Conservation (phyloP, 2,113 vertebrate genomes). For the Aplodontia rufa region DNA sequence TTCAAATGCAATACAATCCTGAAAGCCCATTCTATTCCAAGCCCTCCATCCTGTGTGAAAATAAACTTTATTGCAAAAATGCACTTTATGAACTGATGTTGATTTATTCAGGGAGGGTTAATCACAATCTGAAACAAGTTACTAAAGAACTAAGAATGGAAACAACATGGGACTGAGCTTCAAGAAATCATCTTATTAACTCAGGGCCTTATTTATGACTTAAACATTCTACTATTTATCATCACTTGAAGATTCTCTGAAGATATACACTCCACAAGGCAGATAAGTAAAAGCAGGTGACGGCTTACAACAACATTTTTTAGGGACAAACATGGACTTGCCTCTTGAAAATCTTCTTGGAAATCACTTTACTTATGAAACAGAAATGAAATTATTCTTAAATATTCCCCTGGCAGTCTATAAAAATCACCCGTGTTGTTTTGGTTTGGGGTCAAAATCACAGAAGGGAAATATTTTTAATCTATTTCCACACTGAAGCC, state of each 20-base stretch:
- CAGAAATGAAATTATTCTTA: slow-evolving; percentile 54
- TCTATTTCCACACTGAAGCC: neutral
- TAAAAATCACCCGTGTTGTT: slow-evolving; percentile 55
- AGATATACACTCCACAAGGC: neutral
- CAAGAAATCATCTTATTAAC: neutral
- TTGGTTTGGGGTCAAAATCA: slow-evolving; percentile 44
- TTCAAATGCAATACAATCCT: neutral
- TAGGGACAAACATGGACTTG: neutral
- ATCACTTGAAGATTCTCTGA: neutral
- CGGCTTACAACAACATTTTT: slow-evolving; percentile 13
- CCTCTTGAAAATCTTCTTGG: slow-evolving; percentile 51
- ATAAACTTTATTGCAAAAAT: slow-evolving; percentile 10
- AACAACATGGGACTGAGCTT: neutral
- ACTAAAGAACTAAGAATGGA: neutral
- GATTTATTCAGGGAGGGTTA: neutral
- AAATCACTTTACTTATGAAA: slow-evolving; percentile 62
- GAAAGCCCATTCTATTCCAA: neutral
- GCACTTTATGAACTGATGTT: neutral
- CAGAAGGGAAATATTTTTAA: slow-evolving; percentile 26
- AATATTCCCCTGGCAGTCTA: neutral
- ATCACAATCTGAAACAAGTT: slow-evolving; percentile 46
- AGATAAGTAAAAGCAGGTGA: neutral
- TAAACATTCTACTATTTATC: slow-evolving; percentile 21
- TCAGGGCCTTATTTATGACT: neutral
- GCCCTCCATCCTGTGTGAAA: neutral